Base-by-base conservation (phyloP, 2,888 invertebrate species). In the Napeogenes sylphis region DNA sequence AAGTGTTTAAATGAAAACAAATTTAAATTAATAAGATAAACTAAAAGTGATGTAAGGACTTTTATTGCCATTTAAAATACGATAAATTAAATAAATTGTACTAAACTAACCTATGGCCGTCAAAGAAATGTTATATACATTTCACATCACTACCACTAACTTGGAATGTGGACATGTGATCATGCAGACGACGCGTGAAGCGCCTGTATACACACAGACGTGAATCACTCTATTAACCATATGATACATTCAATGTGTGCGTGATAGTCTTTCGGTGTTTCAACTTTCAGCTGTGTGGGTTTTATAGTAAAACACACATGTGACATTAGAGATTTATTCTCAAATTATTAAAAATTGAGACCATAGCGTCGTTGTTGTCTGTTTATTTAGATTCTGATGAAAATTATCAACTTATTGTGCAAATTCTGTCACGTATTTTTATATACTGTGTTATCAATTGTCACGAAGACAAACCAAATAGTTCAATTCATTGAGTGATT, bases 141-240 rank as follows among this genome's bases (percentile, higher is more conserved):
- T 73, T 70, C 67, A 71, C 70, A 68, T 70, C 70, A 67, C 70
- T 72, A 75, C 73, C 78, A 79, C 78, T 79, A 80, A 82, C 80
- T 77, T 70, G 86, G 87, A 86, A 86, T 87, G 85, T 83, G 80
- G 80, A 79, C 84, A 78, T 79, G 77, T 79, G 83, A 86, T 86
- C 88, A 87, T 78, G 80, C 81, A 80, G 72, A 65, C 74, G 75
- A 73, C 80, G 81, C 87, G 87, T 85, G 86, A 77, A 78, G 68
- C 77, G 72, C 71, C 73, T 70, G 69, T 72, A 62, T 70, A 68
- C 70, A 68, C 65, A 69, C 55, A 59, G 66, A 56, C 59, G 59
- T 8, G 35, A 45, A 30, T 10, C 51, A 55, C 45, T 8, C 10
- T 56, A 30, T 51, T 30, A 10, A 51, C 30, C 51, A 55, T 10